These are phyloP conservation scores for Elephas maximus DNA, from an alignment of 2,113 vertebrate species.

Conservation along the genomic window DNA sequence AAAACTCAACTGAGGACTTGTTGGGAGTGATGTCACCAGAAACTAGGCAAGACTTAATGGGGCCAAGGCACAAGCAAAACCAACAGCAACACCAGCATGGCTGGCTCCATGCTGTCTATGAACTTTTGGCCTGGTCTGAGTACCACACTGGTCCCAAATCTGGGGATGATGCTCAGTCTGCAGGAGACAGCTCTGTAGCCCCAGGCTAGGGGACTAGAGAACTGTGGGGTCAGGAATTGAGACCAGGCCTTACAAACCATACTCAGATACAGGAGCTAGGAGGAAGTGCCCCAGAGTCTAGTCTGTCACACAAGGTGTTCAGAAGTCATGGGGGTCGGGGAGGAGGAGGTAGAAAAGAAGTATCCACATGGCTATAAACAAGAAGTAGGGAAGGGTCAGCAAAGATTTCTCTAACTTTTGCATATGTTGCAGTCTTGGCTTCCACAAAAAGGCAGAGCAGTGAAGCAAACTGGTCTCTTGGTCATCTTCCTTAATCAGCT, in stretches of 20 bases:
- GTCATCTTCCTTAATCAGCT: constrained; percentile 6
- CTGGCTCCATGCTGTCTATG: background rate
- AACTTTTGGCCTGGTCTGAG: background rate
- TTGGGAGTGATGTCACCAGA: background rate
- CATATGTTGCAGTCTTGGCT: background rate
- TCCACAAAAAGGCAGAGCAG: background rate
- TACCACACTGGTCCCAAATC: background rate
- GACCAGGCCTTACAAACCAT: background rate
- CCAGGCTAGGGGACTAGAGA: background rate
- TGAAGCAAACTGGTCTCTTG: background rate
- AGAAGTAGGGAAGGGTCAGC: background rate
- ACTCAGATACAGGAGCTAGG: background rate
- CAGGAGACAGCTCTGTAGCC: background rate
- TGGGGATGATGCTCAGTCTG: background rate
- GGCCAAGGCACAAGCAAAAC: background rate
- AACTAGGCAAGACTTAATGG: background rate
- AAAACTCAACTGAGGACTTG: background rate
- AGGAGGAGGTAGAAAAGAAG: background rate
- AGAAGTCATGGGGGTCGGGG: background rate
- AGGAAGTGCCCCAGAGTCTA: background rate
- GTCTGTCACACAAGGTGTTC: background rate
- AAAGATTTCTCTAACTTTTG: constrained; percentile 1
- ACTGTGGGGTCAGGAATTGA: background rate
- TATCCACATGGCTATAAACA: background rate
- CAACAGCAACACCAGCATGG: background rate